These are phyloP conservation scores for Gnatocerus cornutus DNA, from an alignment of 2,888 invertebrate species.

Conservation along the genomic window DNA sequence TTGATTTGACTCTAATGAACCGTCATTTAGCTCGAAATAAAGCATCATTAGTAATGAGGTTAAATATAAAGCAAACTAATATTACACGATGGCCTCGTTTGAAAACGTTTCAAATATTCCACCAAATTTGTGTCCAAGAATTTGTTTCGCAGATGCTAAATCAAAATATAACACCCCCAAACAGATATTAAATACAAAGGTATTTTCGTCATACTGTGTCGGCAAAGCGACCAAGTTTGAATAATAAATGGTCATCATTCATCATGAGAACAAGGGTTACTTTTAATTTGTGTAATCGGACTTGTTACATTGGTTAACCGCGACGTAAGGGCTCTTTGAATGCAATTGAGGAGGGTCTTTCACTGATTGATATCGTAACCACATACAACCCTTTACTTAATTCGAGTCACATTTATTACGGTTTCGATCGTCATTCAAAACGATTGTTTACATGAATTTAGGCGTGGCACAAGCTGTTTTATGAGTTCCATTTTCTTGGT, in stretches of 20 bases:
- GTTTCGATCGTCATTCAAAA: slow-evolving; percentile 13
- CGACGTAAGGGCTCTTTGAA: slow-evolving; percentile 55
- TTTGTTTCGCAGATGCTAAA: no score
- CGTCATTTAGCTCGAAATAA: no score
- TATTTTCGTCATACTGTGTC: slow-evolving; percentile 31
- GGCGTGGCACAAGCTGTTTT: neutral
- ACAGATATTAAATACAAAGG: slow-evolving; percentile 30
- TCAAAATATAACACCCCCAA: slow-evolving; percentile 15
- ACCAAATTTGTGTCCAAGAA: no score
- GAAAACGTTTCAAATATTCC: no score
- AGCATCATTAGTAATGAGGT: no score
- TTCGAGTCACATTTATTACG: slow-evolving; percentile 32
- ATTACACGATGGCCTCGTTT: no score
- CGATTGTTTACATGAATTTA: neutral
- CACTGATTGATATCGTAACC: slow-evolving; percentile 54
- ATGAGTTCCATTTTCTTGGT: no score
- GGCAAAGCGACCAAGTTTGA: slow-evolving; percentile 39
- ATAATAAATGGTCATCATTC: slow-evolving; percentile 44
- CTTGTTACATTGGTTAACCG: slow-evolving; percentile 57
- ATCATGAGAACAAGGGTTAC: slow-evolving; percentile 53
- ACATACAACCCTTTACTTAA: slow-evolving; percentile 52
- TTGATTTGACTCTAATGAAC: no score
- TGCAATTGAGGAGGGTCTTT: slow-evolving; percentile 55
- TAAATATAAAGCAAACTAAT: no score
- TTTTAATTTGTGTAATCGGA: slow-evolving; percentile 57